Conservation (phyloP, 2,797 vertebrate genomes). For the Melanogrammus aeglefinus region DNA sequence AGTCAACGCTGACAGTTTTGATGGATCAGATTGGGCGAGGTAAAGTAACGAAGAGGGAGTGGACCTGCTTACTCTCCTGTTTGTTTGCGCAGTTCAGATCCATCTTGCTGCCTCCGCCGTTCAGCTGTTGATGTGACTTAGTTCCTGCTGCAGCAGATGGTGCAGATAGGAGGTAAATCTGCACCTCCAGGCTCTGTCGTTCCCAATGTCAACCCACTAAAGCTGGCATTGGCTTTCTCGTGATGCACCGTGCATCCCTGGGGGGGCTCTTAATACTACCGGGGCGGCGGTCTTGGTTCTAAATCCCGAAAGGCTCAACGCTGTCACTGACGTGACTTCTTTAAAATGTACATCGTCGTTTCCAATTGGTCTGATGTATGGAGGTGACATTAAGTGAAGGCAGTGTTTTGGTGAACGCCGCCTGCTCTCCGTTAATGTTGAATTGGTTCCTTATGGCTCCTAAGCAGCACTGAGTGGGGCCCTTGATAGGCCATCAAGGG, state of each 20-base stretch:
- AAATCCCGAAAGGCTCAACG: background rate
- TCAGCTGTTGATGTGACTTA: background rate
- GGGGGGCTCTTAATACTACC: background rate
- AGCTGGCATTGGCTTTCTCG: background rate
- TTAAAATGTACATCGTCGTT: background rate
- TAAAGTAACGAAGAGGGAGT: background rate
- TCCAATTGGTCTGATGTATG: background rate
- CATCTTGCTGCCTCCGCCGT: background rate
- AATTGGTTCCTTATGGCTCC: background rate
- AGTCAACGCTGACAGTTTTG: background rate
- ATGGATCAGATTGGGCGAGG: background rate
- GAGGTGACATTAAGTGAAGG: background rate
- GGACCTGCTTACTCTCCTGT: background rate
- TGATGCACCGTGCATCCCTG: background rate
- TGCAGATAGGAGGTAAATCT: background rate
- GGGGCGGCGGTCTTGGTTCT: background rate
- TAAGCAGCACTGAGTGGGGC: background rate
- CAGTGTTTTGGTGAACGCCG: background rate
- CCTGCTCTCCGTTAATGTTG: background rate
- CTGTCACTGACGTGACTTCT: background rate
- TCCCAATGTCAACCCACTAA: constrained; percentile 3
- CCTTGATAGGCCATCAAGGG: background rate
- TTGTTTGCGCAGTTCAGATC: background rate
- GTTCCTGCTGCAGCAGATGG: background rate
- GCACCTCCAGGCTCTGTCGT: background rate